Evolutionary conservation across 2,113 vertebrate species (phyloP), one percentile per base, ranked within the genome.

Genomic region (Scatophagus argus): DNA sequence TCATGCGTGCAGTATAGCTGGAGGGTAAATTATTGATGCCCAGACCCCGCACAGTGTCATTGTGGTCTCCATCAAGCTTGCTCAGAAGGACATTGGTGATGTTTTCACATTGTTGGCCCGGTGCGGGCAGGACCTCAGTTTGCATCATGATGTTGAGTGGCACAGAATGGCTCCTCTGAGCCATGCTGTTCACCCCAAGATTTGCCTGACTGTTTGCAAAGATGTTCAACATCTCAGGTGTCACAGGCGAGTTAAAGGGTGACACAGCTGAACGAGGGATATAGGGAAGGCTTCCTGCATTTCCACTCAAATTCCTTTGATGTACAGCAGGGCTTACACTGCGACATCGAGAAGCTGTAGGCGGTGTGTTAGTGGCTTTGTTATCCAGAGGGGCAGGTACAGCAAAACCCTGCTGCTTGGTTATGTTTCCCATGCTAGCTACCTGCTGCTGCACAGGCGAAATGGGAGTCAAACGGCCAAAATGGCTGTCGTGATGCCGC

Each of bases 81-180:
- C 85, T 98, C 87, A 99, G 94, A 83, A 99, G 95, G 80, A 99
- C 95, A 6, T 91, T 96, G 68, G 95, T 94, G 86, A 99, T 97
- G 89, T 96, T 98, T 86, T 97, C 96, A 52, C 94, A 93, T 76
- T 96, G 96, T 75, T 96, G 92, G 13, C 73, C 96, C 69, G 96
- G 94, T 58, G 96, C 90, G 55, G 97, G 94, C 0, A 93, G 94
- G 71, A 96, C 96, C 71, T 97, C 96, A 0, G 96, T 98, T 90
- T 99, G 97, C 98, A 99, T 99, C 98, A 99, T 99, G 77, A 99
- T 94, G n/a, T 96, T 99, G 84, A 98, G 90, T 0, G 98, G 98
- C 82, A 99, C 98, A 0, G 98, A 99, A 27, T 97, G 98, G 91
- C 98, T 99, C 92, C 98, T 96, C 84, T 99, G 98, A 56, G 96